Evolutionary conservation across 2,888 invertebrate species (phyloP).

Genomic region (Hylaea fasciaria): DNA sequence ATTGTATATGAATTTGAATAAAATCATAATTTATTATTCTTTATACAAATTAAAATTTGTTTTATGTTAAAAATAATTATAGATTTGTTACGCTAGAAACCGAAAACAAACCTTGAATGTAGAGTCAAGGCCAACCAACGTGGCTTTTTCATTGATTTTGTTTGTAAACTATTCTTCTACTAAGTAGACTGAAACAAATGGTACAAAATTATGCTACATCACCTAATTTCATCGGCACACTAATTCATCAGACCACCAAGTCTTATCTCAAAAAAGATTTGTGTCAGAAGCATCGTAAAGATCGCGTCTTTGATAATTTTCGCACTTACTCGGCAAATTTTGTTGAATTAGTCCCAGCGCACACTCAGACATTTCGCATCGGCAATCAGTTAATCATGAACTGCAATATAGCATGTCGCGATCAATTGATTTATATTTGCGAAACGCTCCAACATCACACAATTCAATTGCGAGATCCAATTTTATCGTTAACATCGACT

Average conservation of each 20-base stretch:
- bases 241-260: conserved; percentile 23
- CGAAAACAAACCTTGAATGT: conserved; percentile 14
- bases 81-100: neutral
- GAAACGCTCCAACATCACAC: too few species aligned
- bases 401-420: too few species aligned
- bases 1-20: too few species aligned
- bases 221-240: conserved; percentile 12
- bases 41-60: neutral
- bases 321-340: conserved; percentile 25
- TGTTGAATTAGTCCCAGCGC: conserved; percentile 13
- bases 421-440: too few species aligned
- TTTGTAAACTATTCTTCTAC: conserved; percentile 2
- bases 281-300: conserved; percentile 13
- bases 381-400: neutral
- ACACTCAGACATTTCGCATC: neutral
- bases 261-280: conserved; percentile 16
- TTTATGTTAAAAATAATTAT: neutral
- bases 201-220: conserved; percentile 13
- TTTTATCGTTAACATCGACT: too few species aligned
- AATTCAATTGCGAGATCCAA: too few species aligned
- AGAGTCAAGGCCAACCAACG: too few species aligned
- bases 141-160: conserved; percentile 2
- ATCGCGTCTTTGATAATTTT: conserved; percentile 20
- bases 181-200: neutral
- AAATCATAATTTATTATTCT: neutral